Evolutionary conservation across 2,888 invertebrate genomes (phyloP), one percentile per base, ranked within the genome.

Genomic region (Scelioninae gen. 2): DNA sequence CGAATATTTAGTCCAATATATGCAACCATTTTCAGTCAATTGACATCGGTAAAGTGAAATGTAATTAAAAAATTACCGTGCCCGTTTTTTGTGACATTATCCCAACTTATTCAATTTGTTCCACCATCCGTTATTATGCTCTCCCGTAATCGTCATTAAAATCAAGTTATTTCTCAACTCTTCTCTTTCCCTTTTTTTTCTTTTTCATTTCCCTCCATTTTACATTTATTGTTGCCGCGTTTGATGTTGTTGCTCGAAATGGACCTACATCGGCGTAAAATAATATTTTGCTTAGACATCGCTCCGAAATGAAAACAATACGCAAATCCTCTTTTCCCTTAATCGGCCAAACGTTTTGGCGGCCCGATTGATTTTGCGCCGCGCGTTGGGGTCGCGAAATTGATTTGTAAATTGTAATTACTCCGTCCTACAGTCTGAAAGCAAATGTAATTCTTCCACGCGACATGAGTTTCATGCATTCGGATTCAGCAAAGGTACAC

Each of bases 391-490:
- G 65, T 65, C 65, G 61, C 53, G 50, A 55, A 70, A 74, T 70
- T 65, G 74, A 74, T 65, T 74, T 74, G 70, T 70, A 74, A 74
- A 69, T 74, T 69, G 73, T 73, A 73, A 73, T 73, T 73, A 69
- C 73, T 64, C 22, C 43, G 55, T 55, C 60, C 55, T 64, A 73
- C 48, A 64, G 60, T 65, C 60, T 57, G 60, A 69, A 69, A 73
- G 64, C 69, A 69, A 73, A 73, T 74, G 74, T 74, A 70, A 74
- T 74, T 74, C 74, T 74, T 74, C 67, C 67, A 41, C 57, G 57
- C 39, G 70, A 70, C 70, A 70, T 67, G 74, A 61, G 65, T 67
- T 73, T 48, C 60, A 55, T 65, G 69, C 55, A 46, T 60, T 73
- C 41, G 19, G 31, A 68, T 63, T 50, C 33, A 50, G 41, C 64